A percentile compares a stretch with the other conserved stretches of the same genome.
Conservation (phyloP, 2,888 invertebrate genomes). For the Calameuta idolon region DNA sequence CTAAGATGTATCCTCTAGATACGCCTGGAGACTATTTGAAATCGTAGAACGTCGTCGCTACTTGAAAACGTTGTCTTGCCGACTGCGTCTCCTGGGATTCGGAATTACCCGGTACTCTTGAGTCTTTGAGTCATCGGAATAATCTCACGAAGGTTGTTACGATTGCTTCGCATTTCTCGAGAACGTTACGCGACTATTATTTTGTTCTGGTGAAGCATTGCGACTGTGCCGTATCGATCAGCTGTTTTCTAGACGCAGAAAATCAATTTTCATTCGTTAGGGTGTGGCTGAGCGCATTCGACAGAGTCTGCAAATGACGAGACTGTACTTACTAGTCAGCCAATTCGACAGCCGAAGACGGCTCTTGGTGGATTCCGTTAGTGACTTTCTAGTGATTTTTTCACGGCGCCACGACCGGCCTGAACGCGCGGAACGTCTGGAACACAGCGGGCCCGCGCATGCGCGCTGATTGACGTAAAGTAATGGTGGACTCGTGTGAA, state of each 20-base stretch:
- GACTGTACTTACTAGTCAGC: neutral
- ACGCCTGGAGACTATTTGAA: neutral
- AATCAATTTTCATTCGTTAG: neutral
- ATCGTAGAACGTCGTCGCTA: neutral
- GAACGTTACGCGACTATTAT: neutral
- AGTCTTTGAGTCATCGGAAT: neutral
- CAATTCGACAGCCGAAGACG: neutral
- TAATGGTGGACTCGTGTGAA: conserved; percentile 18
- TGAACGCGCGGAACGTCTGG: conserved; percentile 21
- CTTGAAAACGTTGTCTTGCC: neutral
- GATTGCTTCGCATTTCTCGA: neutral
- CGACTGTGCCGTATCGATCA: neutral
- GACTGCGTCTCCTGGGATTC: neutral
- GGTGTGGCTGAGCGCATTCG: neutral
- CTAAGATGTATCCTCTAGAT: neutral
- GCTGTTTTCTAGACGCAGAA: neutral
- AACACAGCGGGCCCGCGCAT: conserved; percentile 24
- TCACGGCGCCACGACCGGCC: neutral
- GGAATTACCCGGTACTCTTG: neutral
- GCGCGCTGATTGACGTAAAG: conserved; percentile 18
- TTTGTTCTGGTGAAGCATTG: neutral
- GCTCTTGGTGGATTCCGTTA: neutral
- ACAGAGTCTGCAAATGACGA: neutral
- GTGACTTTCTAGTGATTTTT: neutral
- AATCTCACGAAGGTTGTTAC: neutral